These are phyloP conservation scores for Drosophila nebulosa DNA, from an alignment of 1,140 invertebrate genomes.

Conservation along the genomic window DNA sequence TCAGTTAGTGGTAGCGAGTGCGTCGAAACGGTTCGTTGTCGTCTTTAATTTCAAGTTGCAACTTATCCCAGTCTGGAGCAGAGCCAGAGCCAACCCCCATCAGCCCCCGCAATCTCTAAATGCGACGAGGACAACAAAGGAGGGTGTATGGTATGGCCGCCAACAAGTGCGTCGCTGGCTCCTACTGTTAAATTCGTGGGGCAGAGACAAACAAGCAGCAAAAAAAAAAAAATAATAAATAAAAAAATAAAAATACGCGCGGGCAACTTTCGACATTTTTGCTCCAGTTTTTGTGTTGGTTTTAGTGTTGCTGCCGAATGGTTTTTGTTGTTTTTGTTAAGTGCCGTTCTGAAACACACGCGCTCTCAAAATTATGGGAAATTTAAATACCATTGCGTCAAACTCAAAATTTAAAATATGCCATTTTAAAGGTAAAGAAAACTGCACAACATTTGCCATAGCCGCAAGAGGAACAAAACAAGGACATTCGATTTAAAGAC, in stretches of 20 bases:
- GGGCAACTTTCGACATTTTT: slow-evolving; percentile 27
- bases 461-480: background rate
- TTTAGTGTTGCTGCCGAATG: slow-evolving; percentile 2
- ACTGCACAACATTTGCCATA: background rate
- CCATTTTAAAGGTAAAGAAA: background rate
- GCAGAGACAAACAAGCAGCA: slow-evolving; percentile 24
- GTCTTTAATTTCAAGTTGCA: background rate
- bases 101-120: background rate
- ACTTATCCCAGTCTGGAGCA: background rate
- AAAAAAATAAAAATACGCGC: slow-evolving; percentile 1
- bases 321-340: slow-evolving; percentile 32
- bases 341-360: background rate
- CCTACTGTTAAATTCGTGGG: slow-evolving; percentile 15
- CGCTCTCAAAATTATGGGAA: background rate
- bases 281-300: slow-evolving; percentile 11
- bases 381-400: background rate
- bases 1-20: slow-evolving; percentile 49
- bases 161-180: background rate
- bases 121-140: background rate
- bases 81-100: background rate
- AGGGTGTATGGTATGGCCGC: background rate
- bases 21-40: slow-evolving; percentile 53
- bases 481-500: background rate
- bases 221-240: background rate
- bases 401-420: background rate